Base-by-base conservation (phyloP, 1,140 invertebrate genomes). In the Epicauta chinensis region DNA sequence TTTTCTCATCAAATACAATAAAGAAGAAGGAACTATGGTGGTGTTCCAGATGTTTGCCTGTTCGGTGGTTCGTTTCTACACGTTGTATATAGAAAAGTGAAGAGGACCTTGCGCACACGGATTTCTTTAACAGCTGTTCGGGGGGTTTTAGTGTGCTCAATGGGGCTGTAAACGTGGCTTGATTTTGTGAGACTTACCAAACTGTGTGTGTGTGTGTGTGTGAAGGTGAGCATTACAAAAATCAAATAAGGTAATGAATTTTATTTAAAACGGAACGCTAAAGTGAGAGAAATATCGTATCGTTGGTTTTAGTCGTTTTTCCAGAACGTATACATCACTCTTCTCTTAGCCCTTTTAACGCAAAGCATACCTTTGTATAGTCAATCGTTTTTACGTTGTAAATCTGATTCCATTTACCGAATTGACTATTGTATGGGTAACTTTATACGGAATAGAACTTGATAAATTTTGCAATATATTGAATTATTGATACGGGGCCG, bases 331-430 rank as follows among this genome's bases (percentile, higher is more conserved):
- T 54, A 54, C 44, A 54, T 54, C 52, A 54, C 52, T 54, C 44
- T 54, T 48, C n/a, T 47, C 52, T 42, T 47, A 47, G 36, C 23
- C 7, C 23, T 37, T 44, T 49, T 43, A 42, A 37, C 52, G 37
- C 48, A 48, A 23, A 23, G 23, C 4, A 23, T 23, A 23, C 23
- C 4, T 23, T 54, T 54, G 48, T 44, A 31, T 40, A 52, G 39
- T 37, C 52, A 43, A 54, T 54, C 52, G 41, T 32, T 54, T 48
- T 49, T 45, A 48, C 45, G 45, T 54, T 23, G 13, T 41, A 38
- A 32, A 30, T 47, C 32, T n/a, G 23, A 38, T 52, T 49, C 52
- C 52, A 54, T 54, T 54, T 54, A 42, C 30, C 37, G 45, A 54
- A 54, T 47, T 54, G 52, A 47, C 52, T 54, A 23, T 23, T 3